A percentile compares a stretch with the other conserved stretches of the same genome.
These are phyloP conservation scores for Spodoptera picta DNA, from an alignment of 2,888 invertebrate species.

Conservation along the genomic window DNA sequence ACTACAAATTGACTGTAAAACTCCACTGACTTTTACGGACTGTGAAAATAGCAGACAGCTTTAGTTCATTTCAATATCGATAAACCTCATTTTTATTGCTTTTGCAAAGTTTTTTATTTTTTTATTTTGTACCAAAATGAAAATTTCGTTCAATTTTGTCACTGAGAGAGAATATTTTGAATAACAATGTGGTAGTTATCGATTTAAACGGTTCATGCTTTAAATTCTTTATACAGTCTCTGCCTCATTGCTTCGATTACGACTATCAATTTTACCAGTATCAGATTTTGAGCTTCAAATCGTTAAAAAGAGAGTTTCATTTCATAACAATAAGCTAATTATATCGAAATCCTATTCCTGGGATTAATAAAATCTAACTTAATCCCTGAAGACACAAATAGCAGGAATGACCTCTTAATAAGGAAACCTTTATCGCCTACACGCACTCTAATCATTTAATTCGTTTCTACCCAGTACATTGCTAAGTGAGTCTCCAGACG, in stretches of 20 bases:
- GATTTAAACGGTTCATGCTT: too few relatives aligned
- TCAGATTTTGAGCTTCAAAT: too few relatives aligned
- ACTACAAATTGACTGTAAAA: slow-evolving; percentile 46
- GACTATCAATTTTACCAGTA: too few relatives aligned
- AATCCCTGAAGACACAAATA: slow-evolving; percentile 9
- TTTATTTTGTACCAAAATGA: slow-evolving; percentile 4
- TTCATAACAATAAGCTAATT: slow-evolving; percentile 34
- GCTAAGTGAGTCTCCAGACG: background rate
- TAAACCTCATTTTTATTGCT: slow-evolving; percentile 26
- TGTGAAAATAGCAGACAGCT: slow-evolving; percentile 31
- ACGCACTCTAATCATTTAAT: slow-evolving; percentile 29
- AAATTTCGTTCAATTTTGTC: too few relatives aligned
- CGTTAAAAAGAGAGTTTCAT: too few relatives aligned
- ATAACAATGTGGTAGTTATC: too few relatives aligned
- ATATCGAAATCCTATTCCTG: slow-evolving; percentile 4
- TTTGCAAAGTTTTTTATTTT: slow-evolving; percentile 19
- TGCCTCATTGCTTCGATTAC: too few relatives aligned
- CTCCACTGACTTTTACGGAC: slow-evolving; percentile 35
- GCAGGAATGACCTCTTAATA: slow-evolving; percentile 24
- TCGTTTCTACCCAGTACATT: slow-evolving; percentile 10
- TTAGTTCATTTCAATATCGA: slow-evolving; percentile 37
- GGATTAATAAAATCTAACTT: too few relatives aligned
- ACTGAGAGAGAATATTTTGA: too few relatives aligned
- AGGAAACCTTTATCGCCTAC: slow-evolving; percentile 41
- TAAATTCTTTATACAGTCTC: too few relatives aligned